These are phyloP conservation scores for Drosophila eugracilis DNA, from an alignment of 1,140 invertebrate species.

Conservation along the genomic window DNA sequence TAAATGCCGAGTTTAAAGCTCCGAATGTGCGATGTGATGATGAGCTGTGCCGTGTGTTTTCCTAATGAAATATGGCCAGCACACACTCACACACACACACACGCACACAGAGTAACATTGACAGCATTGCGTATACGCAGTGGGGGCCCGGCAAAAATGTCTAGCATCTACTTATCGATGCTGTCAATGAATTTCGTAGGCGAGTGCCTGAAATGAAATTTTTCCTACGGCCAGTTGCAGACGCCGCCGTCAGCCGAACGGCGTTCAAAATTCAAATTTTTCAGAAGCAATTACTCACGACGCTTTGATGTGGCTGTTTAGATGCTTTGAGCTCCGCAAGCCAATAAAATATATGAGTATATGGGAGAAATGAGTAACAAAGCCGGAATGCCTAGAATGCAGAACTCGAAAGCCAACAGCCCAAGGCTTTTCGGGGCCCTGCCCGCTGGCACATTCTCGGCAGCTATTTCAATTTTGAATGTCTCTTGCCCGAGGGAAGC, in stretches of 20 bases:
- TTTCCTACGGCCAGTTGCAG: conserved; percentile 28
- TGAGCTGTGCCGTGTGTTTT: background rate
- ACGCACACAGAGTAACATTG: background rate
- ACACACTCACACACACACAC: background rate
- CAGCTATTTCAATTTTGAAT: conserved; percentile 33
- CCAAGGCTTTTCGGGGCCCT: no score
- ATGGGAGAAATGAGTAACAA: conserved; percentile 26
- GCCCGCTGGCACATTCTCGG: conserved; percentile 1
- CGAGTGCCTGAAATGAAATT: conserved; percentile 35
- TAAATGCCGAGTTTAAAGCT: conserved; percentile 48
- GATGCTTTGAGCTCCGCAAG: conserved; percentile 57
- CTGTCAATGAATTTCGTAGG: conserved; percentile 47
- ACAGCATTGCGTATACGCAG: conserved; percentile 48
- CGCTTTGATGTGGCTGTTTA: conserved; percentile 68
- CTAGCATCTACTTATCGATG: conserved; percentile 42
- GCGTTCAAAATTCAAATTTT: conserved; percentile 56
- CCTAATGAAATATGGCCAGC: conserved; percentile 44
- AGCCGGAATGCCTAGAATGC: conserved; percentile 46
- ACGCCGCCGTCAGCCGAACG: no score
- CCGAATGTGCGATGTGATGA: conserved; percentile 27
- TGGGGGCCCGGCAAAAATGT: conserved; percentile 11
- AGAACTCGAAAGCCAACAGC: conserved; percentile 43
- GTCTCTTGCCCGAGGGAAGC: background rate
- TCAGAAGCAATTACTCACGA: conserved; percentile 58
- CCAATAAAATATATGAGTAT: conserved; percentile 20